phyloP scores from a whole-genome alignment of 2,888 invertebrate genomes.

The Neocrepidodera transversa region DNA sequence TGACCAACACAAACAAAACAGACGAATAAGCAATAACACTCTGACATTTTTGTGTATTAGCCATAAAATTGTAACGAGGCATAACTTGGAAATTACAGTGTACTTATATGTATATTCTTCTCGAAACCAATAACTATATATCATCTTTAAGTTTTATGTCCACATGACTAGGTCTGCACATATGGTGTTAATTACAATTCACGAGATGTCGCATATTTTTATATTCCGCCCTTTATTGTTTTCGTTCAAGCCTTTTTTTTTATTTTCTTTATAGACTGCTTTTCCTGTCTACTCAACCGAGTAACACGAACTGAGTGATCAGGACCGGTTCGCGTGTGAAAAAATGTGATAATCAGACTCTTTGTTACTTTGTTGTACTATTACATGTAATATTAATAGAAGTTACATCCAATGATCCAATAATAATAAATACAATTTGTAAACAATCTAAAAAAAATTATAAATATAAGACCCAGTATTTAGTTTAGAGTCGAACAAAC shows the following conservation, averaged over 20 bases:
- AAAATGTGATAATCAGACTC: neutral
- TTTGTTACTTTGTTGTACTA: no score
- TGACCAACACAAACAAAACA: no score
- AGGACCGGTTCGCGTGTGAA: neutral
- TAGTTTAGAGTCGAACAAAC: no score
- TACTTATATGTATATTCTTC: conserved; percentile 16
- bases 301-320: neutral
- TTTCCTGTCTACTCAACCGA: conserved; percentile 12
- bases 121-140: conserved; percentile 17
- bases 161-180: neutral
- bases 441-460: no score
- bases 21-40: conserved; percentile 7
- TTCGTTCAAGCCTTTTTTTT: conserved; percentile 5
- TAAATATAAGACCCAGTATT: no score
- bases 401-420: no score
- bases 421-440: no score
- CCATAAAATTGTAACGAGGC: conserved; percentile 12
- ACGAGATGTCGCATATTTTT: conserved; percentile 13
- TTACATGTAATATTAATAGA: no score
- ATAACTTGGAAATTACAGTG: conserved; percentile 13
- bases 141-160: conserved; percentile 9
- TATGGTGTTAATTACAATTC: conserved; percentile 14
- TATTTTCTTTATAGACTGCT: conserved; percentile 1
- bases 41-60: conserved; percentile 11
- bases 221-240: conserved; percentile 17